Conservation (phyloP, 2,797 vertebrate genomes). For the Percopsis omiscomaycus region DNA sequence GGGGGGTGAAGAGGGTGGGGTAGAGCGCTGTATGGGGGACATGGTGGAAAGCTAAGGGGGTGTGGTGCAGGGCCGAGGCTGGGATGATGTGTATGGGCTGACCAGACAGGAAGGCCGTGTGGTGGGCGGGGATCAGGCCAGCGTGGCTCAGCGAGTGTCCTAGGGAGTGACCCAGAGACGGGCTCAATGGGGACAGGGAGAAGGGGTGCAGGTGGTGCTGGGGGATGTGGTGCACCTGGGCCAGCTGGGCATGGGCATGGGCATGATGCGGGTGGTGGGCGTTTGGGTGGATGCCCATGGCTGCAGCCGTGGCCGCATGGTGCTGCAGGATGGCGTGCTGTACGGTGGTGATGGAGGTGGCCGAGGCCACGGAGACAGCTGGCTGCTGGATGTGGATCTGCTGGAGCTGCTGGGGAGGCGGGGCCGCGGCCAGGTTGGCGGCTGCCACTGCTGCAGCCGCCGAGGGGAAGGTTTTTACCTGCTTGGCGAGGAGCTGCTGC, state of each 20-base stretch:
- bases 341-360: constrained; percentile 91
- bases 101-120: constrained; percentile 91
- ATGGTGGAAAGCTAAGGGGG: constrained; percentile 92
- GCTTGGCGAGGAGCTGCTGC: constrained; percentile 96
- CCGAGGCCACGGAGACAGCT: constrained; percentile 81
- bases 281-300: constrained; percentile 89
- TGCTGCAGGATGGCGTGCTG: constrained; percentile 97
- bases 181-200: constrained; percentile 89
- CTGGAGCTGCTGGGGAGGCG: constrained; percentile 83
- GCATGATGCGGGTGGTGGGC: constrained; percentile 78
- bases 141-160: constrained; percentile 90
- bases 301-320: constrained; percentile 85
- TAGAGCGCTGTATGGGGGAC: constrained; percentile 91
- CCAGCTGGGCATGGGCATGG: constrained; percentile 89
- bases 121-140: constrained; percentile 92
- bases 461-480: constrained; percentile 91
- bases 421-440: constrained; percentile 70
- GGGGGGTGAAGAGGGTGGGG: constrained; percentile 88
- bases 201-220: constrained; percentile 94
- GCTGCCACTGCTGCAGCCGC: constrained; percentile 80
- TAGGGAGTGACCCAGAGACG: constrained; percentile 88
- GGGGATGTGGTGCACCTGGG: constrained; percentile 96
- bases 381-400: constrained; percentile 98
- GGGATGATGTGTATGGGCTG: constrained; percentile 99
- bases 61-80: constrained; percentile 92